Evolutionary conservation across 2,113 vertebrate genomes (phyloP).

Genomic region (Caloenas nicobarica): DNA sequence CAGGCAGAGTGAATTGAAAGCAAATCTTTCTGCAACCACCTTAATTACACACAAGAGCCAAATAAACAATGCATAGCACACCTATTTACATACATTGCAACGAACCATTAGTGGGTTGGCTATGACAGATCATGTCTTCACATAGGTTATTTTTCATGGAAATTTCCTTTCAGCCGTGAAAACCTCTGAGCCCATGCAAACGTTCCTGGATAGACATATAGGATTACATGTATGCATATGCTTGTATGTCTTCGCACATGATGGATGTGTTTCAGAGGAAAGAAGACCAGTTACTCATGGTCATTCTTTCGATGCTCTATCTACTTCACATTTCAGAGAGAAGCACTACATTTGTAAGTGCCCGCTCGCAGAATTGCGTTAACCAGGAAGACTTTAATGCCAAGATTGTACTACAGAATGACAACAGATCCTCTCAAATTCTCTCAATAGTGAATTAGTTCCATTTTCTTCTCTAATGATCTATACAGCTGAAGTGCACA

Average conservation of each 20-base stretch:
- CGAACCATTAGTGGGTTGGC: neutral
- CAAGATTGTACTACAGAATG: neutral
- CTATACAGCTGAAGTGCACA: neutral
- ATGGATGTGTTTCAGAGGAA: neutral
- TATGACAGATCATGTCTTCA: neutral
- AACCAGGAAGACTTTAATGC: neutral
- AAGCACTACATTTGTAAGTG: neutral
- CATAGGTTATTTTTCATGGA: neutral
- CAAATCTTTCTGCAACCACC: slow-evolving; percentile 26
- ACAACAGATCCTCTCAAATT: neutral
- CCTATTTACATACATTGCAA: neutral
- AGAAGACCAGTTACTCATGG: neutral
- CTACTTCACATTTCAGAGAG: neutral
- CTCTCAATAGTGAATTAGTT: neutral
- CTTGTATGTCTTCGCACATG: neutral
- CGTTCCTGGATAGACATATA: neutral
- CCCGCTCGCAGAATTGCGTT: neutral
- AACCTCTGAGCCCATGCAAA: neutral
- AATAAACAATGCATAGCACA: slow-evolving; percentile 19
- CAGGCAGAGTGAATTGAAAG: slow-evolving; percentile 1
- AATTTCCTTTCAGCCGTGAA: neutral
- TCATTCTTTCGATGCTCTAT: neutral
- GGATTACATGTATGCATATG: neutral
- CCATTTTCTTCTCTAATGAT: neutral
- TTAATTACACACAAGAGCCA: slow-evolving; percentile 9